Base-by-base conservation (phyloP, 2,797 vertebrate species). In the Mastacembelus armatus region DNA sequence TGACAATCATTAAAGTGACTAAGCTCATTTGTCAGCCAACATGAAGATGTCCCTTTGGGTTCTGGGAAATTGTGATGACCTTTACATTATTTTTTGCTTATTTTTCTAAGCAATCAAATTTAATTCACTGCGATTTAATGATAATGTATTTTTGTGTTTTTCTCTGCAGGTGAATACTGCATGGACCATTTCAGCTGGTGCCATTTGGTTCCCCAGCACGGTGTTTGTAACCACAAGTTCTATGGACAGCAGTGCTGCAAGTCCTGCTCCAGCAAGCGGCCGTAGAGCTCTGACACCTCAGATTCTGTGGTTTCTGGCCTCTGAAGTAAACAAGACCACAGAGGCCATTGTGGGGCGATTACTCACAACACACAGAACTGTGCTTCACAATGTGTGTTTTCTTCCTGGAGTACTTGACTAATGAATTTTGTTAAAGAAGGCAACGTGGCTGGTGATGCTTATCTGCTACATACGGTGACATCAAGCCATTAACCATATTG, bases 161-260 rank as follows among this genome's bases (percentile, higher is more conserved):
- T 27, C n/a, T 22, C 32, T 86, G 54, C 85, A 98, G 96, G 93
- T 52, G 95, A 96, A 52, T 92, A 91, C 48, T 99, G 98, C 38
- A 57, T 95, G 16, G 98, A 99, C 81, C 94, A 91, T 77, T 99
- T 97, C 89, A 92, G 88, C 73, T 99, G 98, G 98, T 99, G 98
- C 74, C 95, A 94, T 80, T 85, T 99, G 83, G 98, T 98, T 21
- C 97, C 96, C 27, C 97, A 97, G 74, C 97, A 99, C 0, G 95
- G 96, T 1, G 94, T 99, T 66, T 99, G 98, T 66, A 96, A 96
- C 87, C 97, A 99, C 92, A 97, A 96, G 78, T 98, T 98, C 85
- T 99, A 99, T 0, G 97, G 97, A 60, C 95, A 97, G 66, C 96
- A 98, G 68, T 99, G 98, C 47, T 99, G 98, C 89, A 95, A 92